phyloP scores from a whole-genome alignment of 53 echinoderm and acorn worm species.

The Holothuria leucospilota region DNA sequence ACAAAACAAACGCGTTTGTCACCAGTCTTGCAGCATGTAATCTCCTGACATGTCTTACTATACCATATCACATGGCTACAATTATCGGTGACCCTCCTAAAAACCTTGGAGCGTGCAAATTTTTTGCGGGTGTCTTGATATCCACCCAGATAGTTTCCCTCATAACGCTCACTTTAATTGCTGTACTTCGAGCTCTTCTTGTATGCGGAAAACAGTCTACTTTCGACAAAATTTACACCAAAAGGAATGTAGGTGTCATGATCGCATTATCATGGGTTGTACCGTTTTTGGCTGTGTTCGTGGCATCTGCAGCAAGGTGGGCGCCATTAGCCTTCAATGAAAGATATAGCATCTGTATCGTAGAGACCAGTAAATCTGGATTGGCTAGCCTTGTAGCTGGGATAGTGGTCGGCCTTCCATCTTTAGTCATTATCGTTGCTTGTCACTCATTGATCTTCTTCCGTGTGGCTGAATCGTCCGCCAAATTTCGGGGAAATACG shows the following conservation, averaged over 20 bases:
- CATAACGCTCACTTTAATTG: constrained; percentile 4
- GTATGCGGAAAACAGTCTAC: neutral
- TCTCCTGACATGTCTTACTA: constrained; percentile 7
- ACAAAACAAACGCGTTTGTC: constrained; percentile 8
- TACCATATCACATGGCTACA: constrained; percentile 21
- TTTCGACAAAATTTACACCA: neutral
- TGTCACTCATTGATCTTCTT: constrained; percentile 6
- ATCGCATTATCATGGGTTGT: constrained; percentile 29
- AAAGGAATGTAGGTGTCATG: neutral
- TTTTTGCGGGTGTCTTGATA: constrained; percentile 1
- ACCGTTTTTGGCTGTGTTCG: neutral
- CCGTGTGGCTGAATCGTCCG: neutral
- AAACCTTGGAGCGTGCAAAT: neutral
- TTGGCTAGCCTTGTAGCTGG: constrained; percentile 13
- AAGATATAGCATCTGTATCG: constrained; percentile 14
- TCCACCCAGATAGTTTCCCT: constrained; percentile 12
- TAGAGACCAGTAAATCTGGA: neutral
- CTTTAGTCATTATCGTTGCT: neutral
- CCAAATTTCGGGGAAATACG: too few relatives aligned
- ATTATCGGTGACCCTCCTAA: neutral
- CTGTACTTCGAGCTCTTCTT: neutral
- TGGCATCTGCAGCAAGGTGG: neutral
- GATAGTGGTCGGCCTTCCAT: neutral
- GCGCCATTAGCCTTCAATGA: constrained; percentile 13
- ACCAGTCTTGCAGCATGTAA: constrained; percentile 21